Conservation (phyloP, 2,797 vertebrate species). For the Eulemur coronatus region DNA sequence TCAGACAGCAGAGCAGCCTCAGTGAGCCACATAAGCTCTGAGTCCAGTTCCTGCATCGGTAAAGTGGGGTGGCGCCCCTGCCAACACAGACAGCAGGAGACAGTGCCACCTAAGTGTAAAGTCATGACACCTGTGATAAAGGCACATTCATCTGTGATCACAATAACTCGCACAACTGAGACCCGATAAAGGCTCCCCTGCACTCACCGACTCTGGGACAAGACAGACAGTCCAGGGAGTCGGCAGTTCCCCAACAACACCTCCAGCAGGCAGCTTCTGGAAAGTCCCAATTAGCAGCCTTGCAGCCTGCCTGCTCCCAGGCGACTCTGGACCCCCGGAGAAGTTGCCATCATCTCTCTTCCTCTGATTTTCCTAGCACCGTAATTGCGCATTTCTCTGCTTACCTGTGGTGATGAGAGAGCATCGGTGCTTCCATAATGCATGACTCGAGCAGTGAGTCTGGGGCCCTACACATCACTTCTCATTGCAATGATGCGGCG, state of each 20-base stretch:
- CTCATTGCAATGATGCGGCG: conserved; percentile 44
- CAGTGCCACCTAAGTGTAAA: background rate
- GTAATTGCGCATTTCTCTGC: background rate
- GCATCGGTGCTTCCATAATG: conserved; percentile 23
- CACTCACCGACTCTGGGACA: background rate
- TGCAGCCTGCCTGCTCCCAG: background rate
- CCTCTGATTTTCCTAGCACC: background rate
- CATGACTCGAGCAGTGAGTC: background rate
- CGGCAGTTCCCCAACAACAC: background rate
- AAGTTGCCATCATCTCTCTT: background rate
- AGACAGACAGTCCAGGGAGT: background rate
- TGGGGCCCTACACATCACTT: background rate
- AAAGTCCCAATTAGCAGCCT: conserved; percentile 18
- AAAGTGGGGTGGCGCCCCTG: background rate
- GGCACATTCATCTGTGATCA: background rate
- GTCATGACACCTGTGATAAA: background rate
- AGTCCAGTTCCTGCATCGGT: background rate
- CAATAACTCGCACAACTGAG: background rate
- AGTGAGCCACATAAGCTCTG: background rate
- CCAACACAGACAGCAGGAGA: background rate
- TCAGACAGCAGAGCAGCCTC: background rate
- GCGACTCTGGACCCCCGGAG: background rate
- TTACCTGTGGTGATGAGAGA: conserved; percentile 51
- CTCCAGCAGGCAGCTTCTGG: background rate
- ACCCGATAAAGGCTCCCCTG: background rate